phyloP scores from a whole-genome alignment of 2,797 vertebrate species.

The Scomberomorus guttatus region DNA sequence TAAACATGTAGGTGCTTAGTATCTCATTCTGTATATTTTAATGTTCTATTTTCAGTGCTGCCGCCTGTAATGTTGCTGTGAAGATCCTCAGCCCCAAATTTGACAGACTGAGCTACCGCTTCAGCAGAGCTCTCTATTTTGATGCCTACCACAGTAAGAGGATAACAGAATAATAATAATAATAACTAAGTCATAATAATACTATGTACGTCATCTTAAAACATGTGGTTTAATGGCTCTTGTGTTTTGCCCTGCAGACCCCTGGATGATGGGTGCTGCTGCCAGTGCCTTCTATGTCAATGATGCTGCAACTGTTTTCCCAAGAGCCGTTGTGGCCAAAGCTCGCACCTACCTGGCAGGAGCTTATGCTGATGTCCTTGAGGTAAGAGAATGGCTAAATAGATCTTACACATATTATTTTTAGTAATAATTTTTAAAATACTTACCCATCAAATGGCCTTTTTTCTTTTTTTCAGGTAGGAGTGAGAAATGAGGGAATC shows the following conservation, averaged over 20 bases:
- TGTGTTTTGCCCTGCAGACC: conserved; percentile 59
- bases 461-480: conserved; percentile 77
- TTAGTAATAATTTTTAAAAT: background rate
- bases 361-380: conserved; percentile 83
- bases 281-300: conserved; percentile 85
- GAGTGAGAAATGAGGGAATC: conserved; percentile 84
- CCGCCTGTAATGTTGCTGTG: conserved; percentile 88
- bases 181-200: too few relatives aligned
- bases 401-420: background rate
- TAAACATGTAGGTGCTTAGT: background rate
- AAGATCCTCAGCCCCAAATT: conserved; percentile 85
- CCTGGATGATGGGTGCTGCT: conserved; percentile 85
- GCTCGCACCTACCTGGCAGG: conserved; percentile 85
- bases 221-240: conserved; percentile 9
- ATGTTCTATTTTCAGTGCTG: conserved; percentile 81
- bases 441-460: background rate
- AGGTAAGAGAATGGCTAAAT: conserved; percentile 80
- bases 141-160: conserved; percentile 86
- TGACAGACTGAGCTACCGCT: conserved; percentile 80
- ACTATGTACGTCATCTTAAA: background rate
- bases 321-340: conserved; percentile 80
- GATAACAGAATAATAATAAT: background rate
- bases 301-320: conserved; percentile 82
- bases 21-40: background rate
- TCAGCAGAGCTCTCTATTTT: conserved; percentile 82